Evolutionary conservation across 2,113 vertebrate genomes (phyloP).

Genomic region (Sylvietta virens): DNA sequence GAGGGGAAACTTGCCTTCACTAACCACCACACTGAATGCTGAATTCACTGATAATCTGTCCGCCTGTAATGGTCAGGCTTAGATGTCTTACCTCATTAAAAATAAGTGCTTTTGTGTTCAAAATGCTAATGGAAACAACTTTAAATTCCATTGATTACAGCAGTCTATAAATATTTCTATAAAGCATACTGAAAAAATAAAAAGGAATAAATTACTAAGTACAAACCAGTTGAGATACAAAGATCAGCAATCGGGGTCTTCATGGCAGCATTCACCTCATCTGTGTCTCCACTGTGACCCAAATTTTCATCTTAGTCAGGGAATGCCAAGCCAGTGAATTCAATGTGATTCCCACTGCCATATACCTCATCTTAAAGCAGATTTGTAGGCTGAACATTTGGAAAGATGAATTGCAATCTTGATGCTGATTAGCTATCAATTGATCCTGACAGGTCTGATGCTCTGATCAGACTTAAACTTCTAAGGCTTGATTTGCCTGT

Average conservation of each 20-base stretch:
- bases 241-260: not conserved
- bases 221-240: not conserved
- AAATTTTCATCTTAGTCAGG: not conserved
- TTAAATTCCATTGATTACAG: not conserved
- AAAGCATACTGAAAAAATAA: not conserved
- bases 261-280: not conserved
- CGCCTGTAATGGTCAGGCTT: not conserved
- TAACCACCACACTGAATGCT: not conserved
- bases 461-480: not conserved
- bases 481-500: not conserved
- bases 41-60: not conserved
- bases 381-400: not conserved
- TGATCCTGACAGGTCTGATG: not conserved
- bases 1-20: not conserved
- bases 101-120: not conserved
- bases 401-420: not conserved
- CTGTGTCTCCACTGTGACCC: not conserved
- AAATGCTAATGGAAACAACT: not conserved
- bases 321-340: not conserved
- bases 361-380: not conserved
- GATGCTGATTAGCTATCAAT: not conserved
- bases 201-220: not conserved
- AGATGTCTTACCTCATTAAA: not conserved
- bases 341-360: not conserved
- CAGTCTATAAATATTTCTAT: not conserved